These are phyloP conservation scores for Drosophila borealis DNA, from an alignment of 2,888 invertebrate genomes.

Conservation along the genomic window DNA sequence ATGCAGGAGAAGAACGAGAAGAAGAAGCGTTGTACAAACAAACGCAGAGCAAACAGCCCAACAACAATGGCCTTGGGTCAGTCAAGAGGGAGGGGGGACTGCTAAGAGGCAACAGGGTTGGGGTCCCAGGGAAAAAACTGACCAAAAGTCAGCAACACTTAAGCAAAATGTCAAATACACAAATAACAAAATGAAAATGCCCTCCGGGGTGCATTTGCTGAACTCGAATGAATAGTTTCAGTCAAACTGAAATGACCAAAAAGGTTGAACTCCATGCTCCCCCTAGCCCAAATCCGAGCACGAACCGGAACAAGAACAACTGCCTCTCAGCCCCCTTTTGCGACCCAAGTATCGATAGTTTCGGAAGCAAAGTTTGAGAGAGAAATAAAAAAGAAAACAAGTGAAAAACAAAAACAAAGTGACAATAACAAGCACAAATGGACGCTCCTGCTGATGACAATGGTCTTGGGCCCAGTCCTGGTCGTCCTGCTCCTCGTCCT, in stretches of 20 bases:
- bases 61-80: constrained; percentile 66
- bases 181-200: constrained; percentile 72
- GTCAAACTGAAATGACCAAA: constrained; percentile 56
- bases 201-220: constrained; percentile 78
- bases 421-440: constrained; percentile 80
- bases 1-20: constrained; percentile 15
- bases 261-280: constrained; percentile 59
- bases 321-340: background rate
- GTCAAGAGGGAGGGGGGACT: background rate
- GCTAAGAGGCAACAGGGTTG: background rate
- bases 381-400: constrained; percentile 22
- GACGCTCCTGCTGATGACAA: constrained; percentile 67
- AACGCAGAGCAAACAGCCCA: constrained; percentile 33
- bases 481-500: background rate
- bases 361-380: constrained; percentile 50
- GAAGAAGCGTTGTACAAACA: constrained; percentile 34
- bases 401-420: constrained; percentile 59
- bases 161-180: constrained; percentile 80
- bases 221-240: constrained; percentile 74
- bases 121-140: constrained; percentile 44
- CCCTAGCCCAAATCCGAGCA: constrained; percentile 5
- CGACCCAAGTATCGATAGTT: constrained; percentile 67
- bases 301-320: constrained; percentile 1
- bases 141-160: constrained; percentile 81
- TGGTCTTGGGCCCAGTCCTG: constrained; percentile 23